Conservation (phyloP, 2,888 invertebrate species). For the Mantis religiosa region DNA sequence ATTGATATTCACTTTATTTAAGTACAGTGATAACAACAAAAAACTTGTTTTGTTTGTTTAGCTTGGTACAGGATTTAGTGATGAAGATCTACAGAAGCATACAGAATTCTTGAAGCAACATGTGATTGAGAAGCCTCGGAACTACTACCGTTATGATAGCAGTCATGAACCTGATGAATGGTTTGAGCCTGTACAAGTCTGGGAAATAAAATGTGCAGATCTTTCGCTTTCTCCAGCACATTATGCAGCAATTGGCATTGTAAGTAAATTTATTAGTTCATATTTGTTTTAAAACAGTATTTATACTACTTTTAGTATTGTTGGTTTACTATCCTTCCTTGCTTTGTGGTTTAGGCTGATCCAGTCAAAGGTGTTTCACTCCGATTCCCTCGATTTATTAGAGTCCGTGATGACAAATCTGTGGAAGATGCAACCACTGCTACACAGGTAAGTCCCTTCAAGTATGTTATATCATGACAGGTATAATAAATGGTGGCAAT, state of each 20-base stretch:
- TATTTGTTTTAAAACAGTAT: too few species aligned
- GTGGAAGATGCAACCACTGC: constrained; percentile 90
- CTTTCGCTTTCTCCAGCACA: constrained; percentile 93
- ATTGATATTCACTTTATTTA: too few species aligned
- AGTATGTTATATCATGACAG: neutral
- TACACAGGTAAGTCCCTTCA: constrained; percentile 58
- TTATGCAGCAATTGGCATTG: constrained; percentile 80
- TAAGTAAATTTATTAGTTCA: constrained; percentile 44
- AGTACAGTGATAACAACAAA: neutral
- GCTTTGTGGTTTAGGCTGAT: constrained; percentile 59
- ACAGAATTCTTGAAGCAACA: constrained; percentile 70
- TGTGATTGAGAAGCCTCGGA: constrained; percentile 68
- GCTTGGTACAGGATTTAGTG: constrained; percentile 93
- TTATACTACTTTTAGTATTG: neutral
- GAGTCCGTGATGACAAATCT: constrained; percentile 85
- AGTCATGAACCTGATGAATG: constrained; percentile 79
- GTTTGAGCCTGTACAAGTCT: constrained; percentile 83
- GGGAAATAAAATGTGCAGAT: constrained; percentile 97
- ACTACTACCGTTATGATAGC: constrained; percentile 76
- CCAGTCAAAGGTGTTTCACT: constrained; percentile 89
- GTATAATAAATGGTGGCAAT: neutral
- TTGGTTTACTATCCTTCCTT: neutral
- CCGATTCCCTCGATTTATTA: constrained; percentile 89
- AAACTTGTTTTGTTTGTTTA: constrained; percentile 37
- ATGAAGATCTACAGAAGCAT: constrained; percentile 78